Conservation (phyloP, 2,113 vertebrate genomes). For the Montifringilla adamsi region DNA sequence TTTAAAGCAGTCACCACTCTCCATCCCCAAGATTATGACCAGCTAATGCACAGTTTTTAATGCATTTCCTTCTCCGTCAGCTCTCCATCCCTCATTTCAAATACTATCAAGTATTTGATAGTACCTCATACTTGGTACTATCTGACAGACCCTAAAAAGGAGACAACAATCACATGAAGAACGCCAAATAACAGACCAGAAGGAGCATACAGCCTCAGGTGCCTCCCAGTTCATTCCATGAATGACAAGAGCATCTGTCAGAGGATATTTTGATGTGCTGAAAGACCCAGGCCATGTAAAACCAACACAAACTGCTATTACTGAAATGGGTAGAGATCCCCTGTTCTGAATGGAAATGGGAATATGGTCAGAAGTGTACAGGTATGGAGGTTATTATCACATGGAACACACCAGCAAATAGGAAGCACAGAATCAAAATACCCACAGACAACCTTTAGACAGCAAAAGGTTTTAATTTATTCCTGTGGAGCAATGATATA, state of each 20-base stretch:
- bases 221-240: neutral
- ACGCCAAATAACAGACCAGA: neutral
- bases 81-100: neutral
- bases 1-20: neutral
- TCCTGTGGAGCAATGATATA: neutral
- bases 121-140: neutral
- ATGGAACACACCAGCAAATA: neutral
- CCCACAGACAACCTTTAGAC: neutral
- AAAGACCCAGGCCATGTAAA: neutral
- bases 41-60: neutral
- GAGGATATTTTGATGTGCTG: neutral
- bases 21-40: neutral
- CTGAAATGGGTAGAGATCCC: neutral
- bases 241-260: neutral
- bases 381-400: neutral
- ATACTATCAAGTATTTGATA: too few relatives aligned
- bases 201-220: neutral
- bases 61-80: neutral
- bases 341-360: neutral
- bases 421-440: neutral
- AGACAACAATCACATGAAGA: neutral
- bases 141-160: neutral
- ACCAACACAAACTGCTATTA: neutral
- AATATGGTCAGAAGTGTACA: neutral
- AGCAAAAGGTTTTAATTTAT: neutral